Conservation (phyloP, 1,140 invertebrate genomes). For the Lamellibrachia luymesi region DNA sequence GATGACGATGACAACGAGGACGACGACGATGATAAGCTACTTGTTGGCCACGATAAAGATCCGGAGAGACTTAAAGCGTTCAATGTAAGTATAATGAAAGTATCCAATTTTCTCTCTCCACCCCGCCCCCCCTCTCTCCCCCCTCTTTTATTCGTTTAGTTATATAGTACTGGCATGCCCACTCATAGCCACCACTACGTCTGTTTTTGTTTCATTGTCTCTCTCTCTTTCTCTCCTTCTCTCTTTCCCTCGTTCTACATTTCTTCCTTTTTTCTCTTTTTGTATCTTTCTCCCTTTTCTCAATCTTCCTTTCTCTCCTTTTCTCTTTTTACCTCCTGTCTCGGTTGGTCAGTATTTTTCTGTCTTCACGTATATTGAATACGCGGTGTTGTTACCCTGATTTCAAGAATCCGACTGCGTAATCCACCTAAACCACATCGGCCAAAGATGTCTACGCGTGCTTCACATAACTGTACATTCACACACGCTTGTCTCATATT, state of each 20-base stretch:
- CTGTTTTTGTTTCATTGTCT: neutral
- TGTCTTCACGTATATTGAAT: no score
- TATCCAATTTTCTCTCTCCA: neutral
- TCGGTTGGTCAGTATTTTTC: no score
- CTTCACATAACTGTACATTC: neutral
- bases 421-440: neutral
- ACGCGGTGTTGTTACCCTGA: no score
- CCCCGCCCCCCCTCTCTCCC: neutral
- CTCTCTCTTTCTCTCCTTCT: neutral
- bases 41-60: slow-evolving; percentile 82
- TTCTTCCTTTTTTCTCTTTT: no score
- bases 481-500: neutral
- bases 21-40: slow-evolving; percentile 83
- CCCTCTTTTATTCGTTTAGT: neutral
- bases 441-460: neutral
- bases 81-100: slow-evolving; percentile 71
- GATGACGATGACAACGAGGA: slow-evolving; percentile 83
- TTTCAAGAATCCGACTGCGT: neutral
- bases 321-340: no score
- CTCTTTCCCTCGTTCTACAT: neutral
- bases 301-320: no score
- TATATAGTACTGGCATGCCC: neutral
- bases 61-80: slow-evolving; percentile 95
- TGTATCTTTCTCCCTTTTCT: no score
- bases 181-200: neutral